A percentile compares a stretch with the other conserved stretches of the same genome.
phyloP scores from a whole-genome alignment of 1,140 invertebrate genomes.

The Heliconius eleuchia region DNA sequence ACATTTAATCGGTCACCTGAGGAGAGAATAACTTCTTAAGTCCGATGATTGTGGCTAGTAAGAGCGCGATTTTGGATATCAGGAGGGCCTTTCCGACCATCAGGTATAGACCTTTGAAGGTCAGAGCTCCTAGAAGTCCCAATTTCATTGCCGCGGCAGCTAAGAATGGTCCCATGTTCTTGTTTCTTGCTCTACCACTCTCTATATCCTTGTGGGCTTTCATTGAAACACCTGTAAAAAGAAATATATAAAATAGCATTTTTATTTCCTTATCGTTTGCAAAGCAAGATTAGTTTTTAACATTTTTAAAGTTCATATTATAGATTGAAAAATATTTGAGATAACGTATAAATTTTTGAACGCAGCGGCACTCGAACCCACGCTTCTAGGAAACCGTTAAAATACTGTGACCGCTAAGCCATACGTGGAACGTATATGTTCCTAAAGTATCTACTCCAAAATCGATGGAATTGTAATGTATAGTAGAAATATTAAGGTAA shows the following conservation, averaged over 20 bases:
- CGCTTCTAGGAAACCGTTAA: no score
- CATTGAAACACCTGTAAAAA: conserved; percentile 84
- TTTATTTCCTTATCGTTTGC: background rate
- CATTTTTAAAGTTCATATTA: no score
- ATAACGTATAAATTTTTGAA: no score
- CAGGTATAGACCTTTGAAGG: conserved; percentile 90
- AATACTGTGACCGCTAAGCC: no score
- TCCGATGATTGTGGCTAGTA: conserved; percentile 89
- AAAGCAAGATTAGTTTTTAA: no score
- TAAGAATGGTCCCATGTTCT: conserved; percentile 88
- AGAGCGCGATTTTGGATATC: conserved; percentile 90
- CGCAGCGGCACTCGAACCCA: no score
- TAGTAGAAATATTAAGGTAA: no score
- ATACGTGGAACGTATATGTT: no score
- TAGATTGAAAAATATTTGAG: no score
- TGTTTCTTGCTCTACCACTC: conserved; percentile 86
- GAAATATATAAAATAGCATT: background rate
- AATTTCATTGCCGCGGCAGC: conserved; percentile 90
- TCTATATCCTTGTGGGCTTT: conserved; percentile 83
- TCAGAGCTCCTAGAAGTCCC: conserved; percentile 88
- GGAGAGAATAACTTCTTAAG: conserved; percentile 90
- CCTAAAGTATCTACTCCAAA: no score
- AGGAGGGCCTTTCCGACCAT: conserved; percentile 91
- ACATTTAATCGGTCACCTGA: conserved; percentile 74
- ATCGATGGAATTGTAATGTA: no score